phyloP scores from a whole-genome alignment of 2,797 vertebrate species.

The Cetoscarus ocellatus region DNA sequence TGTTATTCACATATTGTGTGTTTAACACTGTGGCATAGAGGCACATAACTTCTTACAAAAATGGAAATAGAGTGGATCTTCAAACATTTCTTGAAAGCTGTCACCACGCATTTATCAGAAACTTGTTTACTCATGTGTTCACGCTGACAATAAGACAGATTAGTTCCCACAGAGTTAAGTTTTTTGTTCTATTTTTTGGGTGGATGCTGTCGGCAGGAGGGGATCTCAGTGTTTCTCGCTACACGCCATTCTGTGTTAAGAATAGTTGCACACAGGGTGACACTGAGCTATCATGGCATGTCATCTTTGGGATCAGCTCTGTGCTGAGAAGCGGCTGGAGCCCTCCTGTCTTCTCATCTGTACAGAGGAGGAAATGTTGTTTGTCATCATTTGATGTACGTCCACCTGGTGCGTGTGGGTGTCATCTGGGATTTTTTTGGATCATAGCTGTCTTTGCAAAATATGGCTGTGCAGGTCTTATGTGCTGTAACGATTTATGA shows the following conservation, averaged over 20 bases:
- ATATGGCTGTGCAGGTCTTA: too few relatives aligned
- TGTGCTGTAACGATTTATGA: background rate
- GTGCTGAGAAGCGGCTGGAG: constrained; percentile 32
- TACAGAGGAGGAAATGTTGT: constrained; percentile 18
- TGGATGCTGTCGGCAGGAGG: constrained; percentile 32
- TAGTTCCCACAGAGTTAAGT: constrained; percentile 25
- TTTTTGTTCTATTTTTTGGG: constrained; percentile 14
- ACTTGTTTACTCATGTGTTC: constrained; percentile 41
- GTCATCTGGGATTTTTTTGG: background rate
- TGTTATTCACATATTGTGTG: background rate
- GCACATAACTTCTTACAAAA: background rate
- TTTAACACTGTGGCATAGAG: background rate
- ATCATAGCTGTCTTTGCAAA: too few relatives aligned
- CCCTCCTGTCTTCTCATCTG: constrained; percentile 12
- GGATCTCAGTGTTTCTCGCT: constrained; percentile 38
- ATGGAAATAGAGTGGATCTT: constrained; percentile 4
- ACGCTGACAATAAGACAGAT: constrained; percentile 57
- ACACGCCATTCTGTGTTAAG: constrained; percentile 45
- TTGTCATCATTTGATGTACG: constrained; percentile 5
- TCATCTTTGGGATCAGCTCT: constrained; percentile 44
- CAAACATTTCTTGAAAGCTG: constrained; percentile 49
- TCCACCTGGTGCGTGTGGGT: constrained; percentile 14
- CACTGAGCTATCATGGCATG: constrained; percentile 56
- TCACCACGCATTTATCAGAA: constrained; percentile 52
- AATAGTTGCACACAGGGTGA: constrained; percentile 60